Conservation (phyloP, 2,888 invertebrate species). For the Cryptocheilus praepositus region DNA sequence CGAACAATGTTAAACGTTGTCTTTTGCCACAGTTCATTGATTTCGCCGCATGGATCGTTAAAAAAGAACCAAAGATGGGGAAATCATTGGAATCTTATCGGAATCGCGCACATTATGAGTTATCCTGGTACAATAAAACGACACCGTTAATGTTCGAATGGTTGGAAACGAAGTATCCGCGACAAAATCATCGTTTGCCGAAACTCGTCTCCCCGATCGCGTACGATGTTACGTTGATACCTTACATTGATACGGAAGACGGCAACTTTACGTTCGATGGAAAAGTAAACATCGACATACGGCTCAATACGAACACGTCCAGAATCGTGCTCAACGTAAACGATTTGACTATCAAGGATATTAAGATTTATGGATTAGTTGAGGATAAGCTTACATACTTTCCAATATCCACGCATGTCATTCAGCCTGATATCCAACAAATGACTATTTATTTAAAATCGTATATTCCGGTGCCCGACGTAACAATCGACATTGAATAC, state of each 20-base stretch:
- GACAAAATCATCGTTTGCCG: slow-evolving; percentile 76
- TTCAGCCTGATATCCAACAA: slow-evolving; percentile 75
- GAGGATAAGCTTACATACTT: background rate
- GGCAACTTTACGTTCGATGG: slow-evolving; percentile 74
- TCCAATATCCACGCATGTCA: background rate
- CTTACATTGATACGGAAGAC: slow-evolving; percentile 75
- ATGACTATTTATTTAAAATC: slow-evolving; percentile 75
- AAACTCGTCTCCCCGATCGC: slow-evolving; percentile 68
- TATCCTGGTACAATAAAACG: slow-evolving; percentile 55
- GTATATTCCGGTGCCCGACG: slow-evolving; percentile 70
- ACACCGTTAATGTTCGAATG: slow-evolving; percentile 55
- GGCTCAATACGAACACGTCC: slow-evolving; percentile 61
- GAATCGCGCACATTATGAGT: slow-evolving; percentile 47
- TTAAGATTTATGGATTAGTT: background rate
- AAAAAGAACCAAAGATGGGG: slow-evolving; percentile 11
- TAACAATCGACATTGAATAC: slow-evolving; percentile 74
- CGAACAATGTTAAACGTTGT: background rate
- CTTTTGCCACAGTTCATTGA: background rate
- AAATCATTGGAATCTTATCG: slow-evolving; percentile 26
- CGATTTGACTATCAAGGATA: slow-evolving; percentile 67
- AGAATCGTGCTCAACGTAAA: slow-evolving; percentile 76
- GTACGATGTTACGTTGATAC: slow-evolving; percentile 47
- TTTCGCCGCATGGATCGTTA: slow-evolving; percentile 6
- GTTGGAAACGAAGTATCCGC: slow-evolving; percentile 52
- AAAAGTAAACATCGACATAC: slow-evolving; percentile 74